Evolutionary conservation across 2,113 vertebrate species (phyloP).

Genomic region (Microcebus jonahi): DNA sequence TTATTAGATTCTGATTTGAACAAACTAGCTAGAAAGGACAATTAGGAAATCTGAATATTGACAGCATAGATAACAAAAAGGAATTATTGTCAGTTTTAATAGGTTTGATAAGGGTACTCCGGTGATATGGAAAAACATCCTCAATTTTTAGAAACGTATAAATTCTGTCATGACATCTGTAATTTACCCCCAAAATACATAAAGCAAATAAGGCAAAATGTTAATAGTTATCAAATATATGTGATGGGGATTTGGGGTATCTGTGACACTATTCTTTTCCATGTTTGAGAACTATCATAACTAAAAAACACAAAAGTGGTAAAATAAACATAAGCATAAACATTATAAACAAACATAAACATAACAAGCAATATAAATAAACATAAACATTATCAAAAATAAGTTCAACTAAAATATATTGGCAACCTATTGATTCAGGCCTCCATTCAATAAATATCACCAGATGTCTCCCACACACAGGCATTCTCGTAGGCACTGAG

Average conservation of each 20-base stretch:
- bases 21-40: neutral
- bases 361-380: no score
- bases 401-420: neutral
- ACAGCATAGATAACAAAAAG: neutral
- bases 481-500: neutral
- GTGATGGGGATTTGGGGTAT: accelerated
- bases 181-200: neutral
- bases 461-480: neutral
- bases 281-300: neutral
- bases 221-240: no score
- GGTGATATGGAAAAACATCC: neutral
- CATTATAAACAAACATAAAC: no score
- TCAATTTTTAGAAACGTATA: neutral
- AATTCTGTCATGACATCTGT: neutral
- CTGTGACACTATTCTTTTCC: neutral
- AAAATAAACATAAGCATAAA: neutral
- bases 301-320: neutral
- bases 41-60: neutral
- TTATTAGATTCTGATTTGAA: neutral
- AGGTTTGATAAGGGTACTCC: neutral
- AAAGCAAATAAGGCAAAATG: neutral
- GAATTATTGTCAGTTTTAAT: neutral
- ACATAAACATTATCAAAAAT: no score
- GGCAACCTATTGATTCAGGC: neutral
- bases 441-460: neutral